phyloP scores from a whole-genome alignment of 35 echinoderm and acorn worm genomes.

The Apostichopus parvimensis region DNA sequence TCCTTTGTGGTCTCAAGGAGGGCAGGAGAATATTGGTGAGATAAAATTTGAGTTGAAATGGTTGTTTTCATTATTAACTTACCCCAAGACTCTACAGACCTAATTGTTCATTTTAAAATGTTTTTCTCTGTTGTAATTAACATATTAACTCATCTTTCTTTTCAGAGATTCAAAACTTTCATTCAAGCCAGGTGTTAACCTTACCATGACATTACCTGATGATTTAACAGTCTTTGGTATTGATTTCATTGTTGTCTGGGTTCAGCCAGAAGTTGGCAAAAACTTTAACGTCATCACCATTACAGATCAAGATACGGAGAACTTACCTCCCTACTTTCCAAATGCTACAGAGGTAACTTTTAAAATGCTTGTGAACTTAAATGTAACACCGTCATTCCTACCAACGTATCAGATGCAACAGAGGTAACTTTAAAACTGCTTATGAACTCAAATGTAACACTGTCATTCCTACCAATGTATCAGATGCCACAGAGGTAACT shows the following conservation, averaged over 20 bases:
- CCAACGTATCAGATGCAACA: background rate
- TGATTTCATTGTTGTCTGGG: constrained; percentile 65
- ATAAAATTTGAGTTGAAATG: too few relatives aligned
- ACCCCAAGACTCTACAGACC: too few relatives aligned
- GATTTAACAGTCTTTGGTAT: constrained; percentile 66
- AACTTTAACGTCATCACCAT: constrained; percentile 67
- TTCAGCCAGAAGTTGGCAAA: constrained; percentile 30
- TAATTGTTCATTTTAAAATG: too few relatives aligned
- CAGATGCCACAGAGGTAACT: background rate
- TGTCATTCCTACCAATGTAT: too few relatives aligned
- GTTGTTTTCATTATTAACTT: too few relatives aligned
- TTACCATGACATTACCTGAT: constrained; percentile 63
- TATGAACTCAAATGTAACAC: too few relatives aligned
- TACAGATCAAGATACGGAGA: background rate
- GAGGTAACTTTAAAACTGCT: background rate
- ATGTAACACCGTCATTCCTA: background rate
- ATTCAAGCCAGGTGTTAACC: constrained; percentile 4
- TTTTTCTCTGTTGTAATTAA: too few relatives aligned
- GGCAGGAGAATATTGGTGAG: too few relatives aligned
- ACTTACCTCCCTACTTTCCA: constrained; percentile 18
- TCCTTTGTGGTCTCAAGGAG: too few relatives aligned
- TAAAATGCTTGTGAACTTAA: too few relatives aligned
- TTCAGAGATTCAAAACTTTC: too few relatives aligned
- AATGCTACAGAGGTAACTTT: background rate
- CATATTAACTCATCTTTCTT: too few relatives aligned